A percentile compares a stretch with the other conserved stretches of the same genome.
phyloP scores from a whole-genome alignment of 2,797 vertebrate species.

The Cichlasoma orientale region DNA sequence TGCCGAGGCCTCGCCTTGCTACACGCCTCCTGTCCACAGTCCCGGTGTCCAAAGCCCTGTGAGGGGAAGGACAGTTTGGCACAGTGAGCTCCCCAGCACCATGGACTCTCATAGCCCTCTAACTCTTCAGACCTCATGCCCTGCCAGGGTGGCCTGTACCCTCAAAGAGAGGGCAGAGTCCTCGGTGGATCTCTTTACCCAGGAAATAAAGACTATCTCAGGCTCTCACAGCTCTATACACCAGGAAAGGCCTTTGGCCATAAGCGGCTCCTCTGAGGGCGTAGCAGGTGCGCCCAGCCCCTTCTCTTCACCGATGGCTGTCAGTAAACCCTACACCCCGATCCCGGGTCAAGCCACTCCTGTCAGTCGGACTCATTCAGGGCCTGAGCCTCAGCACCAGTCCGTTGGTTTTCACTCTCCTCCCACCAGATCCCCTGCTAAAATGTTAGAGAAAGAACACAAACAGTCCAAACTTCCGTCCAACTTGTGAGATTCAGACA shows the following conservation, averaged over 20 bases:
- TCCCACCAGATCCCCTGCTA: constrained; percentile 75
- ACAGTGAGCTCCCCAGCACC: constrained; percentile 73
- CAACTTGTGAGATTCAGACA: constrained; percentile 88
- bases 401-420: constrained; percentile 46
- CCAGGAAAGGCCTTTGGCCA: constrained; percentile 84
- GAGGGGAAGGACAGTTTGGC: constrained; percentile 79
- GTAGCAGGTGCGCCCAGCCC: constrained; percentile 76
- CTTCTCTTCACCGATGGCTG: constrained; percentile 75
- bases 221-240: constrained; percentile 88
- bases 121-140: constrained; percentile 83
- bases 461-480: constrained; percentile 91
- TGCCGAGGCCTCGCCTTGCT: constrained; percentile 79
- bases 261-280: constrained; percentile 78
- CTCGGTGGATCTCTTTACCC: constrained; percentile 84
- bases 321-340: constrained; percentile 83
- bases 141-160: constrained; percentile 68
- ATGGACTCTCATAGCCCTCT: constrained; percentile 83
- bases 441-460: constrained; percentile 81
- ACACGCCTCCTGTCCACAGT: constrained; percentile 83
- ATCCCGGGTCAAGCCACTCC: constrained; percentile 84
- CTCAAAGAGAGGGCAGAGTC: constrained; percentile 71
- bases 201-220: constrained; percentile 94
- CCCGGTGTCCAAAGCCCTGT: constrained; percentile 86
- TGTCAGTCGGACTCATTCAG: constrained; percentile 86
- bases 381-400: constrained; percentile 80